Base-by-base conservation (phyloP, 2,888 invertebrate species). In the Tromatobia lineatoria region DNA sequence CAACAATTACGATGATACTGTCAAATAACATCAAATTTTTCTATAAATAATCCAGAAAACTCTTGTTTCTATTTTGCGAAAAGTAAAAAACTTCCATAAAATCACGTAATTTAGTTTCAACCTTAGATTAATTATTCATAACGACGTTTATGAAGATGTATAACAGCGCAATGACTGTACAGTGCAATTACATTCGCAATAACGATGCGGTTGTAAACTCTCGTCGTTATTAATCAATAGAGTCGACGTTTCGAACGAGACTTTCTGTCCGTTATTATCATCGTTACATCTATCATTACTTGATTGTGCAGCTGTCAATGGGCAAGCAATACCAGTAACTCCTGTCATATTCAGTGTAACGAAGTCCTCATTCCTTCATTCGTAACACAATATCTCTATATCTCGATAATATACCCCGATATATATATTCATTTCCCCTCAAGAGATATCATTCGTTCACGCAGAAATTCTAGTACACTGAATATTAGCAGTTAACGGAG, bases 391-490 rank as follows among this genome's bases (percentile, higher is more conserved):
- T 47, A 57, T 61, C 18, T 61, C 59, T 29, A 34, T 18, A 61
- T 61, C 11, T 74, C 47, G 61, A 38, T 42, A 15, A 45, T 52
- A 75, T 54, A 25, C 45, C 38, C 23, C 42, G 4, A 38, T 29
- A 29, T 29, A 29, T 50, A 54, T 71, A 71, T 69, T 73, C 42
- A 74, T 78, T 45, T 78, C 74, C 73, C 78, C 29, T 34, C 50
- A 29, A 75, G 64, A 70, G 18, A 66, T 69, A 67, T 73, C 23
- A 34, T 42, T 57, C 70, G 18, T 52, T 34, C 2, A 10, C 15
- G 13, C 34, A 18, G 25, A 73, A 59, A 59, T 59, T 25, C 59
- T 59, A 11, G 11, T 42, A 34, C n/a, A 10, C 18, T 67, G 23
- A n/a, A 23, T 23, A 34, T 59, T 59, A 45, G 45, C 59, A 18